phyloP scores from a whole-genome alignment of 2,888 invertebrate species.

The Spisula solida region DNA sequence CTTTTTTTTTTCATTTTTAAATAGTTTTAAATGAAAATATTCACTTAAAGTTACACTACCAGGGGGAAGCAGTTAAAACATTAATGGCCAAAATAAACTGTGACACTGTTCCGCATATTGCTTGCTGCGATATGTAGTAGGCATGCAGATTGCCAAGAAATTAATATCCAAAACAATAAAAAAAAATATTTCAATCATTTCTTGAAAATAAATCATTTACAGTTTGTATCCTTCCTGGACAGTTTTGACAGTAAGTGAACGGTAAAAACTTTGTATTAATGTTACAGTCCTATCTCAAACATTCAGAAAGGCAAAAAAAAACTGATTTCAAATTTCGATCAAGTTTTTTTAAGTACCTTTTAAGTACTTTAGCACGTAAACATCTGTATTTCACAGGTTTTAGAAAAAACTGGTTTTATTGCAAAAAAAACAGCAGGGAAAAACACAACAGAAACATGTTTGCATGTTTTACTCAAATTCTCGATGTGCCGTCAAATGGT shows the following conservation, averaged over 20 bases:
- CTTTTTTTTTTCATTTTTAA: too few species aligned
- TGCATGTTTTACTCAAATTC: background rate
- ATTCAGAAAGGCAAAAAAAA: background rate
- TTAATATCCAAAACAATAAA: too few species aligned
- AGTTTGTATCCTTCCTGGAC: background rate
- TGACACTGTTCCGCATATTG: too few species aligned
- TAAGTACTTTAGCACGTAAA: background rate
- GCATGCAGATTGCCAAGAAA: too few species aligned
- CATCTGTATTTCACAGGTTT: slow-evolving; percentile 26
- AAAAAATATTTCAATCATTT: slow-evolving; percentile 4
- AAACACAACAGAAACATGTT: background rate
- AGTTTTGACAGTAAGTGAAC: slow-evolving; percentile 1
- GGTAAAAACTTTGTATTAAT: background rate
- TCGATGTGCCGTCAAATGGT: background rate
- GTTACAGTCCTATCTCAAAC: background rate
- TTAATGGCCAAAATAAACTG: too few species aligned
- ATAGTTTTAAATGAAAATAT: too few species aligned
- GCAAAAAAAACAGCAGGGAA: slow-evolving; percentile 12
- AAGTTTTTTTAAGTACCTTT: background rate
- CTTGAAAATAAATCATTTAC: slow-evolving; percentile 18
- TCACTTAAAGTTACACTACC: too few species aligned
- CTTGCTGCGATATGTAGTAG: too few species aligned
- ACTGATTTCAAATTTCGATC: background rate
- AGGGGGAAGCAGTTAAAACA: too few species aligned
- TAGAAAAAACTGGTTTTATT: background rate